A percentile compares a stretch with the other conserved stretches of the same genome.
Evolutionary conservation across 2,113 vertebrate genomes (phyloP).

Genomic region (Dendropsophus ebraccatus): DNA sequence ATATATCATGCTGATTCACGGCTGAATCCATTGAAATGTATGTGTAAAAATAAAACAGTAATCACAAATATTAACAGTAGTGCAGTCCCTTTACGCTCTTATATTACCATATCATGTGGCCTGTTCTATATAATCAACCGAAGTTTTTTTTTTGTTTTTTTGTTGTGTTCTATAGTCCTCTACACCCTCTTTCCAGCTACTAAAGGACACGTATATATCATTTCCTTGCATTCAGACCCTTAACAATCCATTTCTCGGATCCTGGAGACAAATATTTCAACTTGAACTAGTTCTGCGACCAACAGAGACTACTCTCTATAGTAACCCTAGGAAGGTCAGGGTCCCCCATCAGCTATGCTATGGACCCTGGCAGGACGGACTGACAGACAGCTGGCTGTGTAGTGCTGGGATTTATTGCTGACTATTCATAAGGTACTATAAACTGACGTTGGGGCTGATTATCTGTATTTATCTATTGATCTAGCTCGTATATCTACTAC

Average conservation of each 20-base stretch:
- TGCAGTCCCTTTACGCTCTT: not conserved
- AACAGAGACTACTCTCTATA: not conserved
- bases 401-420: not conserved
- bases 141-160: not conserved
- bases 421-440: not conserved
- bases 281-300: constrained; percentile 33
- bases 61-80: not conserved
- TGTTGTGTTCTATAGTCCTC: not conserved
- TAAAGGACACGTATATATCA: not conserved
- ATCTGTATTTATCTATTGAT: not conserved
- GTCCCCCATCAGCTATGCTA: not conserved
- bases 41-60: not conserved
- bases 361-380: not conserved
- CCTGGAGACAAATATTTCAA: constrained; percentile 29
- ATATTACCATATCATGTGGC: not conserved
- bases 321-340: not conserved
- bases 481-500: no score
- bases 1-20: not conserved
- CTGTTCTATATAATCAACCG: not conserved
- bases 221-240: not conserved
- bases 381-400: constrained; percentile 32
- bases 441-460: not conserved
- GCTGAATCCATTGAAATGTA: not conserved
- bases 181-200: not conserved
- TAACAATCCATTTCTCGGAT: constrained; percentile 27